A percentile compares a stretch with the other conserved stretches of the same genome.
phyloP scores from a whole-genome alignment of 2,113 vertebrate species.

The Dipodomys stephensi region DNA sequence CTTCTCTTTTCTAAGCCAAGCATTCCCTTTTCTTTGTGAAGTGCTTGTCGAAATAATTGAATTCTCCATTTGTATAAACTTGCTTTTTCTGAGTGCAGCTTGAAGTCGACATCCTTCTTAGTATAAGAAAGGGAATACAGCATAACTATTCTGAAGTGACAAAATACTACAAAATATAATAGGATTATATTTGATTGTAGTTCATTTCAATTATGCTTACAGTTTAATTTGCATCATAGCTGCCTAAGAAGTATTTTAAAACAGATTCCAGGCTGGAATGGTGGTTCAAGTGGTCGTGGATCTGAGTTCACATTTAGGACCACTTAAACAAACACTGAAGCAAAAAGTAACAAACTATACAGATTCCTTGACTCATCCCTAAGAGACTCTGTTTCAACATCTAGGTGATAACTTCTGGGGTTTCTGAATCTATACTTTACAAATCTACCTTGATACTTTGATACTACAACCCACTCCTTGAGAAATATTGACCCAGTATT shows the following conservation, averaged over 20 bases:
- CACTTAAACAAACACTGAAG: no score
- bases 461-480: background rate
- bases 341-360: no score
- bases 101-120: slow-evolving; percentile 38
- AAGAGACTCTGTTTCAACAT: background rate
- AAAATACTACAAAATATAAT: slow-evolving; percentile 45
- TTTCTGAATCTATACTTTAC: background rate
- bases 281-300: no score
- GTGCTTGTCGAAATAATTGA: slow-evolving; percentile 2
- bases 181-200: background rate
- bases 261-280: background rate
- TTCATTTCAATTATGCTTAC: slow-evolving; percentile 40
- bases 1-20: background rate
- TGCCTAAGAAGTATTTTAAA: background rate
- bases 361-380: background rate
- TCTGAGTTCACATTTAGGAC: no score
- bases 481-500: slow-evolving; percentile 25
- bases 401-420: background rate
- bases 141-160: background rate
- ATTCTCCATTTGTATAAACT: slow-evolving; percentile 15
- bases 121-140: slow-evolving; percentile 30
- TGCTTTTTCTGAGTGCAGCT: slow-evolving; percentile 16
- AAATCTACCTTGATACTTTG: background rate
- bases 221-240: slow-evolving; percentile 45
- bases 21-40: background rate